phyloP scores from a whole-genome alignment of 2,888 invertebrate genomes.

The Anthrax anthrax region DNA sequence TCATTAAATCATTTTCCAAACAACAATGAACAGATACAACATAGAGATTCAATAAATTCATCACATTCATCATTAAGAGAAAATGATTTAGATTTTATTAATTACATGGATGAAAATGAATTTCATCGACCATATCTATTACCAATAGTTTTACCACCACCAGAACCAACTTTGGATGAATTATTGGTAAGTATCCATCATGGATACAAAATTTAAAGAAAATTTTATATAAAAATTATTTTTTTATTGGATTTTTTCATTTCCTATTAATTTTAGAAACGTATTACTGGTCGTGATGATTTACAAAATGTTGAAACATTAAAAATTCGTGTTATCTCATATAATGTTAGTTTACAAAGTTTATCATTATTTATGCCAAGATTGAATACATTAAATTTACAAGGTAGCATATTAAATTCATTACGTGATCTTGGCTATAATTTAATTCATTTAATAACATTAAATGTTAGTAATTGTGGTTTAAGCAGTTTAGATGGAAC shows the following conservation, averaged over 20 bases:
- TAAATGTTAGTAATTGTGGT: constrained; percentile 49
- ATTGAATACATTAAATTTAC: constrained; percentile 44
- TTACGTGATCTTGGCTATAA: constrained; percentile 54
- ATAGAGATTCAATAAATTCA: too few relatives aligned
- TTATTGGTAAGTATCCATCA: constrained; percentile 35
- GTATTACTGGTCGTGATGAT: constrained; percentile 34
- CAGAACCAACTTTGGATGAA: constrained; percentile 44
- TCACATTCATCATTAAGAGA: constrained; percentile 7
- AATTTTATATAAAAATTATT: neutral
- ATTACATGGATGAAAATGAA: constrained; percentile 17
- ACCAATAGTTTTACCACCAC: constrained; percentile 40
- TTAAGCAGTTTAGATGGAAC: constrained; percentile 52
- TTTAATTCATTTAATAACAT: constrained; percentile 36
- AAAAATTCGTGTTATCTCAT: constrained; percentile 48
- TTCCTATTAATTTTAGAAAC: neutral
- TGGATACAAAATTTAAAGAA: neutral
- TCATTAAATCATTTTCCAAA: constrained; percentile 11
- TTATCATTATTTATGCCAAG: constrained; percentile 47
- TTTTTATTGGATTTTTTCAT: neutral
- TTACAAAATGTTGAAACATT: constrained; percentile 41
- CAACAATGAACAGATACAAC: neutral
- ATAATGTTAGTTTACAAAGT: constrained; percentile 47
- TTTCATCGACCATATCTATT: constrained; percentile 35
- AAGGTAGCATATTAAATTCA: constrained; percentile 51
- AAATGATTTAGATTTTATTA: constrained; percentile 16